These are phyloP conservation scores for Smittia aterrima DNA, from an alignment of 2,888 invertebrate species.

Conservation along the genomic window DNA sequence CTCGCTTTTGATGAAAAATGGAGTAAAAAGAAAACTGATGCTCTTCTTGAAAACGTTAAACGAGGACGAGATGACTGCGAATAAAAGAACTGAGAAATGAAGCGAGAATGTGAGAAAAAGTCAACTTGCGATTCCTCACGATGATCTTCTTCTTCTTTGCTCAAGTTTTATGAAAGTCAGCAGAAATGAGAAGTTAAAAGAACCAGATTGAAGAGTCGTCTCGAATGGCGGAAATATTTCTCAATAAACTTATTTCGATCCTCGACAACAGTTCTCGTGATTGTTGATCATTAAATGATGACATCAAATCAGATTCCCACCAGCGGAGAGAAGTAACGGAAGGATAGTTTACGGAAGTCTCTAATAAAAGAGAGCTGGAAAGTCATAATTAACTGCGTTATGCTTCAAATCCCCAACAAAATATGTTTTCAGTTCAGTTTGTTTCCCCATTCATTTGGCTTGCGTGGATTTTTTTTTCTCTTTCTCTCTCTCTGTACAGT, in stretches of 20 bases:
- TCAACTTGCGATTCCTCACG: slow-evolving; percentile 40
- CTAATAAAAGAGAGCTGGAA: slow-evolving; percentile 34
- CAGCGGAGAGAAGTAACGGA: slow-evolving; percentile 19
- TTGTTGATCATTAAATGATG: background rate
- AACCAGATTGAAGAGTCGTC: background rate
- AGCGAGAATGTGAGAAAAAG: slow-evolving; percentile 30
- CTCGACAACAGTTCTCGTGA: background rate
- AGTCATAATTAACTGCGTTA: slow-evolving; percentile 42
- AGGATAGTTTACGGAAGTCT: slow-evolving; percentile 38
- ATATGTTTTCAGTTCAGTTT: slow-evolving; percentile 38
- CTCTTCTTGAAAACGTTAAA: slow-evolving; percentile 34
- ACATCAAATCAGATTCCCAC: background rate
- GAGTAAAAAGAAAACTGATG: slow-evolving; percentile 35
- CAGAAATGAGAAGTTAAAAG: background rate
- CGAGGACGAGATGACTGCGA: slow-evolving; percentile 37
- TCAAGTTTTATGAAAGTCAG: slow-evolving; percentile 37
- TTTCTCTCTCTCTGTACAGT: slow-evolving; percentile 19
- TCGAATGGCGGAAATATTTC: background rate
- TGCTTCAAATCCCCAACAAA: slow-evolving; percentile 41
- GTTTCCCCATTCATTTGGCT: slow-evolving; percentile 39
- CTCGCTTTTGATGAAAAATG: slow-evolving; percentile 19
- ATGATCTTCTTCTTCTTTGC: background rate
- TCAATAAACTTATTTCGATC: background rate
- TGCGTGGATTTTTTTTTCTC: background rate
- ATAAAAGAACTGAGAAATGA: background rate